phyloP scores from a whole-genome alignment of 2,888 invertebrate species.

The Catocala nupta region DNA sequence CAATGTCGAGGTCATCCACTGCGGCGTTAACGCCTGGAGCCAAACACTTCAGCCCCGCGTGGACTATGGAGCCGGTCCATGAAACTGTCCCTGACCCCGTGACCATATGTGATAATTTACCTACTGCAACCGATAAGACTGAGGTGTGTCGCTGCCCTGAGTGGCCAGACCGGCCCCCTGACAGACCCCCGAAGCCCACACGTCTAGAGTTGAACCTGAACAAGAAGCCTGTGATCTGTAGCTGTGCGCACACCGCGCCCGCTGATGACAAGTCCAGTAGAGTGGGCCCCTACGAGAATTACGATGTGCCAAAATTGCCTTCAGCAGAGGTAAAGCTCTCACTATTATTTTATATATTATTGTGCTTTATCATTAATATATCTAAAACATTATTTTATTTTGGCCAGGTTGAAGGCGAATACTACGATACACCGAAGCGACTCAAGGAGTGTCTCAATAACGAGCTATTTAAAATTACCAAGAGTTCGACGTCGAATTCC shows the following conservation, averaged over 20 bases:
- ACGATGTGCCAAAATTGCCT: slow-evolving; percentile 91
- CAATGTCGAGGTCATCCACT: slow-evolving; percentile 90
- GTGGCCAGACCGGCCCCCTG: slow-evolving; percentile 77
- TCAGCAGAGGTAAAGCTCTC: slow-evolving; percentile 81
- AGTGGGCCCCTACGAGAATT: slow-evolving; percentile 91
- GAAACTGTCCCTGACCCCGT: slow-evolving; percentile 53
- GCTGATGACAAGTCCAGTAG: slow-evolving; percentile 61
- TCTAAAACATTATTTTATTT: background rate
- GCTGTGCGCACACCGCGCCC: slow-evolving; percentile 57
- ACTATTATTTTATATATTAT: background rate
- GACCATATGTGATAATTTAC: slow-evolving; percentile 38
- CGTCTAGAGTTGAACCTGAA: slow-evolving; percentile 61
- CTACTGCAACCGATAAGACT: slow-evolving; percentile 57
- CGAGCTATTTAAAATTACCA: slow-evolving; percentile 79
- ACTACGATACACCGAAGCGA: slow-evolving; percentile 92
- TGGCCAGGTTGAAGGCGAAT: slow-evolving; percentile 81
- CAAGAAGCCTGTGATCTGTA: slow-evolving; percentile 70
- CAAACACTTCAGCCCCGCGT: slow-evolving; percentile 85
- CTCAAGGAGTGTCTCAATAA: slow-evolving; percentile 90
- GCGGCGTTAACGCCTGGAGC: slow-evolving; percentile 85
- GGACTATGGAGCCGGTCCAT: slow-evolving; percentile 83
- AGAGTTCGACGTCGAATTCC: slow-evolving; percentile 84
- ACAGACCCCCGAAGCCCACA: slow-evolving; percentile 88
- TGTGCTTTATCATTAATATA: background rate
- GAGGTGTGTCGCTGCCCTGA: slow-evolving; percentile 63